These are phyloP conservation scores for Paracentrotus lividus DNA, from an alignment of 53 echinoderm and acorn worm genomes.

Conservation along the genomic window DNA sequence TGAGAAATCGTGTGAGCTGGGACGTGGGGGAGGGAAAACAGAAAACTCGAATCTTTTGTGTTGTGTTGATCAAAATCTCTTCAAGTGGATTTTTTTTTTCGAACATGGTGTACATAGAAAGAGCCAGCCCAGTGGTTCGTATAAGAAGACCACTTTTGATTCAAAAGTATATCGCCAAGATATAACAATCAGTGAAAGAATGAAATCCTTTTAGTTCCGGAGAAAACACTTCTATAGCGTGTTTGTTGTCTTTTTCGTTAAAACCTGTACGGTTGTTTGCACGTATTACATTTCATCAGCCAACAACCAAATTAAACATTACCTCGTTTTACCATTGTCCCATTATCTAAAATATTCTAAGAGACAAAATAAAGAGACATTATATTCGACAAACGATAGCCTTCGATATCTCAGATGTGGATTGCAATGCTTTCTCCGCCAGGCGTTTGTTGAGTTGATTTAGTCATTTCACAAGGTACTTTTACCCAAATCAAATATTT, in stretches of 20 bases:
- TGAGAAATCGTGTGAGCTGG: slow-evolving; percentile 11
- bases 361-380: background rate
- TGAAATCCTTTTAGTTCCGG: background rate
- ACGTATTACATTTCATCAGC: background rate
- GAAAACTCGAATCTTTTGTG: slow-evolving; percentile 35
- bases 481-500: background rate
- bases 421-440: no score
- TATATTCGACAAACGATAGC: background rate
- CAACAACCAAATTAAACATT: background rate
- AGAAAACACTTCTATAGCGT: background rate
- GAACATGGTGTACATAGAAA: background rate
- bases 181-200: background rate
- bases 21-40: background rate
- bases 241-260: background rate
- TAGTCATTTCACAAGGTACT: background rate
- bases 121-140: slow-evolving; percentile 19
- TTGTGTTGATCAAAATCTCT: slow-evolving; percentile 1
- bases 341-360: background rate
- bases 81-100: slow-evolving; percentile 19
- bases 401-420: background rate
- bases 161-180: background rate
- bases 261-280: background rate
- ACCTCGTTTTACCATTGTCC: background rate
- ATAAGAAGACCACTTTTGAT: background rate
- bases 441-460: no score